phyloP scores from a whole-genome alignment of 1,140 invertebrate genomes.

The Mya arenaria region DNA sequence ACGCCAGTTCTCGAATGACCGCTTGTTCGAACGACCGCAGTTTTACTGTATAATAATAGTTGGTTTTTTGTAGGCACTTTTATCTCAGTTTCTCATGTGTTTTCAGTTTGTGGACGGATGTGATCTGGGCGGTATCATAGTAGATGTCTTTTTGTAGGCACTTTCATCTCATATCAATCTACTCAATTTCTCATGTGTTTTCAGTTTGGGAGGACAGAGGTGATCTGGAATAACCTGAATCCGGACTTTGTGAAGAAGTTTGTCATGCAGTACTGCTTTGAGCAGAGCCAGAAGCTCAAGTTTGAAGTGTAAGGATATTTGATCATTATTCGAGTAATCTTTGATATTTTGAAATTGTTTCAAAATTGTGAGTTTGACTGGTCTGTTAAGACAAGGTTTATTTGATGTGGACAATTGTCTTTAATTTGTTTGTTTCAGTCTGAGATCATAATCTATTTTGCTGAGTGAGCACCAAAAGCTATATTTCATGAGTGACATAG shows the following conservation, averaged over 20 bases:
- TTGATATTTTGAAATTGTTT: too few relatives aligned
- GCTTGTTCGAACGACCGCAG: too few relatives aligned
- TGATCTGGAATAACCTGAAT: conserved; percentile 83
- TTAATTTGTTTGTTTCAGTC: too few relatives aligned
- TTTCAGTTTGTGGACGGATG: not conserved
- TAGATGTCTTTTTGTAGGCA: not conserved
- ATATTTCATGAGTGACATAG: too few relatives aligned
- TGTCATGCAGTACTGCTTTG: conserved; percentile 83
- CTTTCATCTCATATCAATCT: not conserved
- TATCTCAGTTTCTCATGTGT: not conserved
- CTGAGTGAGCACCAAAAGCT: too few relatives aligned
- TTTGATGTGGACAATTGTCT: too few relatives aligned
- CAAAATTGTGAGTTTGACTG: too few relatives aligned
- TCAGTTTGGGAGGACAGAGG: conserved; percentile 83
- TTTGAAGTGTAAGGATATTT: conserved; percentile 82
- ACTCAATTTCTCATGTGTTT: not conserved
- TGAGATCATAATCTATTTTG: too few relatives aligned
- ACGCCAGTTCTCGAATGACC: too few relatives aligned
- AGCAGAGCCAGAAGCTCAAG: conserved; percentile 81
- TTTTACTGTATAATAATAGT: too few relatives aligned
- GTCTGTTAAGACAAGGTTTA: too few relatives aligned
- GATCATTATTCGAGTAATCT: too few relatives aligned
- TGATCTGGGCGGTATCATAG: not conserved
- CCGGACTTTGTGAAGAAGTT: conserved; percentile 84
- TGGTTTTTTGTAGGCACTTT: not conserved